These are phyloP conservation scores for Sebastes kiyomatsui DNA, from an alignment of 2,797 vertebrate genomes.

Conservation along the genomic window DNA sequence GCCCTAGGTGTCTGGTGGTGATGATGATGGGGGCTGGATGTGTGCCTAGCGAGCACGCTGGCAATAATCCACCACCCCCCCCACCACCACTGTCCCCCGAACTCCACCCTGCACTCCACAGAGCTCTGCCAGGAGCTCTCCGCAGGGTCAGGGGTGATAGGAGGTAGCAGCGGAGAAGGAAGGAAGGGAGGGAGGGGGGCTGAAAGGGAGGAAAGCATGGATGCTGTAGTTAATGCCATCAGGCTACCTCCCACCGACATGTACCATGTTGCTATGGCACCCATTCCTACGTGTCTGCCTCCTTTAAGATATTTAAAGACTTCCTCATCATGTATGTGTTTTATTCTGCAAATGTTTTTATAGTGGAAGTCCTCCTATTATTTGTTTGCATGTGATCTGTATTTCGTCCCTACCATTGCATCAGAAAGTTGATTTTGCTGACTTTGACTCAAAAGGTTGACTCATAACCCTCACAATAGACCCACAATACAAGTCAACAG, in stretches of 20 bases:
- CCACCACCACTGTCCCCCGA: background rate
- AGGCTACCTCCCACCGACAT: background rate
- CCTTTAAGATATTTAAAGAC: background rate
- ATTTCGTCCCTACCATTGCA: background rate
- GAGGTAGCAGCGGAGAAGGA: slow-evolving; percentile 47
- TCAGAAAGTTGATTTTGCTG: background rate
- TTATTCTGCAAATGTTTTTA: background rate
- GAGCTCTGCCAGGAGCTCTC: slow-evolving; percentile 51
- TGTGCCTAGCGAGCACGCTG: slow-evolving; percentile 52
- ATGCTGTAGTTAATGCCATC: slow-evolving; percentile 10
- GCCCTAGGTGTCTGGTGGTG: slow-evolving; percentile 55
- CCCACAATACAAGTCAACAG: no score
- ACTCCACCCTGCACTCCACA: slow-evolving; percentile 22
- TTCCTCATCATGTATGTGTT: background rate
- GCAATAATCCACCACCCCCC: slow-evolving; percentile 33
- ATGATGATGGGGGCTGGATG: slow-evolving; percentile 62
- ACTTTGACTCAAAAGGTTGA: background rate
- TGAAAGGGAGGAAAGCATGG: slow-evolving; percentile 3
- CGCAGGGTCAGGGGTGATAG: slow-evolving; percentile 54
- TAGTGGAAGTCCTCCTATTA: background rate
- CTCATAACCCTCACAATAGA: background rate
- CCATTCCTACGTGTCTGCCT: background rate
- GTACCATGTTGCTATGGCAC: background rate
- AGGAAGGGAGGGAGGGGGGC: background rate
- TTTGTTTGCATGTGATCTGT: no score